Percentiles rank a stretch among this genome's conserved stretches.
phyloP scores from a whole-genome alignment of 2,113 vertebrate genomes.

The Cavia aperea region DNA sequence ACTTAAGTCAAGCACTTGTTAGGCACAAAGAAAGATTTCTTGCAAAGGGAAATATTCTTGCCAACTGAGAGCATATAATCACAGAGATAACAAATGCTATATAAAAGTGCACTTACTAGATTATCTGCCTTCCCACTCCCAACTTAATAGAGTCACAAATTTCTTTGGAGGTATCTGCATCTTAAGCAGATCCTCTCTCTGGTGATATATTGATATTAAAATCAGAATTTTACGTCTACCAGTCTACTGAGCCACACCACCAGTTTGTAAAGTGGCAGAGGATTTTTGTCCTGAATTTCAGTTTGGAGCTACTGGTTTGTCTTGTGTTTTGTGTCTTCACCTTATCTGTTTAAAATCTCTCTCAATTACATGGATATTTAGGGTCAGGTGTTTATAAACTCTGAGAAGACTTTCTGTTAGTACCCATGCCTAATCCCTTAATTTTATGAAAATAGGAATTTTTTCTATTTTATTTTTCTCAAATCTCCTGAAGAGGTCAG shows the following conservation, averaged over 20 bases:
- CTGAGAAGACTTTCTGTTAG: background rate
- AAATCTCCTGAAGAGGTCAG: background rate
- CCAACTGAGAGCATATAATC: background rate
- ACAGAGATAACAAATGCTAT: too few relatives aligned
- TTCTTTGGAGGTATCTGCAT: background rate
- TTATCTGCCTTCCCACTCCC: background rate
- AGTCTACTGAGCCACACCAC: background rate
- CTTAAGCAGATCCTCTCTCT: background rate
- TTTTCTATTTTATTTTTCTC: background rate
- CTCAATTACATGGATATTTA: background rate
- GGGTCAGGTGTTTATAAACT: background rate
- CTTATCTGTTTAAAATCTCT: background rate
- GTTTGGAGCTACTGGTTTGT: background rate
- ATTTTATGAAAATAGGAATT: background rate
- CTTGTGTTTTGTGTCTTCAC: too few relatives aligned
- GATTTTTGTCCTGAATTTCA: background rate
- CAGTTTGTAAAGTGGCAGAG: background rate
- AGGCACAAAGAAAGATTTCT: background rate
- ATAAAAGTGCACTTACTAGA: too few relatives aligned
- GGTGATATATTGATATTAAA: background rate
- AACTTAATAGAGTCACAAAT: background rate
- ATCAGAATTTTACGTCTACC: too few relatives aligned
- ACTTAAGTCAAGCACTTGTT: background rate
- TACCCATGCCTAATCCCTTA: background rate
- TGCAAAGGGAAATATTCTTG: background rate